Conservation (phyloP, 1,140 invertebrate species). For the Colletes latitarsis region DNA sequence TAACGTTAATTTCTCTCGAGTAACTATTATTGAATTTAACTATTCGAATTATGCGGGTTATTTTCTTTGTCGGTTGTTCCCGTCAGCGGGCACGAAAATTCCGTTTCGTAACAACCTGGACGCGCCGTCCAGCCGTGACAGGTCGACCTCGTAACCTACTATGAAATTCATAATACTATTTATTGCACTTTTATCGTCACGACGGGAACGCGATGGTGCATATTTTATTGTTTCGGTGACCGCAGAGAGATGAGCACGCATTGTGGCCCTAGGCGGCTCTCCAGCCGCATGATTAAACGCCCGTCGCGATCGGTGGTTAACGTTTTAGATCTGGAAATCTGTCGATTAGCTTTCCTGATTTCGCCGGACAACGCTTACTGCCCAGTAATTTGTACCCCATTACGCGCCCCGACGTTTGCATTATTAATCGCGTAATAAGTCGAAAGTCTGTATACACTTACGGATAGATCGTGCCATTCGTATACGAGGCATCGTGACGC, state of each 20-base stretch:
- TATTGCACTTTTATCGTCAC: constrained; percentile 9
- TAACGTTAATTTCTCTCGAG: too few species aligned
- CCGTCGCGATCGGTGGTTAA: constrained; percentile 45
- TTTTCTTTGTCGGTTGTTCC: not conserved
- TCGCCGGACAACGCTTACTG: constrained; percentile 47
- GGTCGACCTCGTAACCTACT: constrained; percentile 24
- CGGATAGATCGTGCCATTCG: not conserved
- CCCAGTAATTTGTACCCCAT: constrained; percentile 68
- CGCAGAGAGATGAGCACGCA: constrained; percentile 3
- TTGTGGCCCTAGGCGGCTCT: constrained; percentile 24
- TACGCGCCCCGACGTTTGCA: constrained; percentile 60
- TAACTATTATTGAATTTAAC: too few species aligned
- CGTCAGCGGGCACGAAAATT: not conserved
- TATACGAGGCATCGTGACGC: constrained; percentile 3
- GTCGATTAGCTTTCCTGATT: constrained; percentile 66
- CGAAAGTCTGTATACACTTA: constrained; percentile 41
- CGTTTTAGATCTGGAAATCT: constrained; percentile 63
- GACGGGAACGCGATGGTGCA: constrained; percentile 7
- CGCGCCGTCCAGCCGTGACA: not conserved
- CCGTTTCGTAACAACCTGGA: not conserved
- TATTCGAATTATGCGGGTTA: too few species aligned
- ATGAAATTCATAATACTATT: constrained; percentile 32
- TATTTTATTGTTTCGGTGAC: constrained; percentile 3
- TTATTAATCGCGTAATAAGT: constrained; percentile 73
- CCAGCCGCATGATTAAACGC: constrained; percentile 36